These are phyloP conservation scores for Gastrophysa polygoni DNA, from an alignment of 2,888 invertebrate species.

Conservation along the genomic window DNA sequence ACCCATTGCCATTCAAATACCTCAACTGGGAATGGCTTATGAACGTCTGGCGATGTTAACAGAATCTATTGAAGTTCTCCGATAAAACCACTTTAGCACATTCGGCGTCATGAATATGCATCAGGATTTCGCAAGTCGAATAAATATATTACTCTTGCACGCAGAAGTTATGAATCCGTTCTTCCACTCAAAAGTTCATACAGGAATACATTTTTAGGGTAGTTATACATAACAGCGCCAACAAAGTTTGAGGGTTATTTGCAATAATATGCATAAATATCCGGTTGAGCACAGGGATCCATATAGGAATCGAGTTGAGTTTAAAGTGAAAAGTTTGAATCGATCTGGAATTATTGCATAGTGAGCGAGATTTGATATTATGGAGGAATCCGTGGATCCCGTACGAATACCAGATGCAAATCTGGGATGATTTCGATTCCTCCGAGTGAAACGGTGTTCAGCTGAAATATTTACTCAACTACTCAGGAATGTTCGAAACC, in stretches of 20 bases:
- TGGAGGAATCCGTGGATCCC: not conserved
- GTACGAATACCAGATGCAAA: not conserved
- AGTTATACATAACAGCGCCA: not conserved
- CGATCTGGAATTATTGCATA: not conserved
- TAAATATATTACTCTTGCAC: not conserved
- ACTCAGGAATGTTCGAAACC: too few species aligned
- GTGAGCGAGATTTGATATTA: not conserved
- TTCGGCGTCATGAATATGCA: not conserved
- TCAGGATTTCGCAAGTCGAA: not conserved
- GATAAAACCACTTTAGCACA: not conserved
- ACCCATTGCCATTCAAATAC: too few species aligned
- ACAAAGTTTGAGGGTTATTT: not conserved
- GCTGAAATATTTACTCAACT: too few species aligned
- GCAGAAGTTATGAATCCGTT: not conserved
- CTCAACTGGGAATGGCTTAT: too few species aligned
- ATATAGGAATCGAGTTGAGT: not conserved
- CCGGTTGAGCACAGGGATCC: not conserved
- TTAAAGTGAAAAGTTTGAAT: not conserved
- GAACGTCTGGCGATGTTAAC: too few species aligned
- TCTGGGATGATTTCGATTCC: too few species aligned
- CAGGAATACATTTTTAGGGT: not conserved
- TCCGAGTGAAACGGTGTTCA: too few species aligned
- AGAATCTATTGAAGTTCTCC: not conserved
- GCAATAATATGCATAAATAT: not conserved
- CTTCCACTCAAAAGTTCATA: not conserved